Evolutionary conservation across 2,113 vertebrate genomes (phyloP).

Genomic region (Pachyramphus minor): DNA sequence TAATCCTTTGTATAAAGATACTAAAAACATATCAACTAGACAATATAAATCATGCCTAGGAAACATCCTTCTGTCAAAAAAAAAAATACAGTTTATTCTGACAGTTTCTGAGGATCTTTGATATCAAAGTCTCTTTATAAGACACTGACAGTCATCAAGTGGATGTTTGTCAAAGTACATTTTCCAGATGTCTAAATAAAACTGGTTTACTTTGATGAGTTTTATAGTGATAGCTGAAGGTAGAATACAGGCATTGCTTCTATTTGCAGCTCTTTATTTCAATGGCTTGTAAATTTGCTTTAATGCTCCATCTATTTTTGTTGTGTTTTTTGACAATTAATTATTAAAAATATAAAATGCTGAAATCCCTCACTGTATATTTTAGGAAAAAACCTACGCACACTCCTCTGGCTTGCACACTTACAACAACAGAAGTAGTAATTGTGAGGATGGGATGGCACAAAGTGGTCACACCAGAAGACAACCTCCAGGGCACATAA

Average conservation of each 20-base stretch:
- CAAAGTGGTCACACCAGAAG: not conserved
- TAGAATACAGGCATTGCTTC: not conserved
- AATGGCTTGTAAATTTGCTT: slow-evolving; percentile 18
- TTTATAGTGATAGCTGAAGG: slow-evolving; percentile 52
- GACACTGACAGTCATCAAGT: slow-evolving; percentile 66
- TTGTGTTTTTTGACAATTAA: slow-evolving; percentile 31
- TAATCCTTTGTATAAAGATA: slow-evolving; percentile 55
- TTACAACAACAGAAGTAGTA: not conserved
- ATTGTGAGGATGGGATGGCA: not conserved
- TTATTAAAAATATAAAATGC: slow-evolving; percentile 9
- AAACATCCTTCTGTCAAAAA: slow-evolving; percentile 62
- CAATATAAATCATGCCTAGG: slow-evolving; percentile 56
- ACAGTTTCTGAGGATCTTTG: slow-evolving; percentile 64
- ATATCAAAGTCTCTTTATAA: slow-evolving; percentile 71
- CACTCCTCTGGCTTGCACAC: not conserved
- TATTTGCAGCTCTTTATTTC: slow-evolving; percentile 56
- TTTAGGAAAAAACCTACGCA: not conserved
- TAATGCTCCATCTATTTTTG: slow-evolving; percentile 22
- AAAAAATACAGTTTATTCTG: slow-evolving; percentile 51
- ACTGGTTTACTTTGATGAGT: slow-evolving; percentile 69
- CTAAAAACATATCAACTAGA: slow-evolving; percentile 57
- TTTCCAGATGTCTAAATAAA: slow-evolving; percentile 75
- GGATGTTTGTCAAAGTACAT: slow-evolving; percentile 71
- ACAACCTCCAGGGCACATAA: not conserved
- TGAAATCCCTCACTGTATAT: not conserved